Evolutionary conservation across 2,113 vertebrate species (phyloP).

Genomic region (Entelurus aequoreus): DNA sequence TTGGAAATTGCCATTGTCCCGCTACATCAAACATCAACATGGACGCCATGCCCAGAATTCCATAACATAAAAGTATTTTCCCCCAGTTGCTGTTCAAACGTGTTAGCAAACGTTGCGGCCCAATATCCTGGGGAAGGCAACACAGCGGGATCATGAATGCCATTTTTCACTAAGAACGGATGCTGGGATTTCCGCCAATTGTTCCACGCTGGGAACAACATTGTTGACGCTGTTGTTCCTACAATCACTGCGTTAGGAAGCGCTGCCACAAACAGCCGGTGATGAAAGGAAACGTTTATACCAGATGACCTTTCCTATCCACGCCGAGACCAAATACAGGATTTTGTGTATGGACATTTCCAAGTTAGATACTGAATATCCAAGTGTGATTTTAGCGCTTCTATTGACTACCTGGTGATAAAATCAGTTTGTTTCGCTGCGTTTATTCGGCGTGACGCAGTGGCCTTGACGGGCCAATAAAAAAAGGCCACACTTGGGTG

Average conservation of each 20-base stretch:
- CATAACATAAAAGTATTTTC: not conserved
- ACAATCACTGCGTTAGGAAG: constrained; percentile 63
- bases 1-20: too few relatives aligned
- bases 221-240: constrained; percentile 66
- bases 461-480: constrained; percentile 59
- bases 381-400: not conserved
- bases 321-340: not conserved
- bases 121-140: constrained; percentile 61
- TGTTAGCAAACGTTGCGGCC: constrained; percentile 53
- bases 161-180: constrained; percentile 63
- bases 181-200: constrained; percentile 73
- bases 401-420: not conserved
- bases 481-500: constrained; percentile 47
- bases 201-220: constrained; percentile 65
- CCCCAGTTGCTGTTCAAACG: constrained; percentile 36
- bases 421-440: constrained; percentile 18
- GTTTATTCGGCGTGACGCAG: constrained; percentile 41
- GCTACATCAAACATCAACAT: too few relatives aligned
- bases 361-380: not conserved
- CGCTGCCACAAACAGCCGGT: constrained; percentile 56
- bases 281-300: constrained; percentile 55
- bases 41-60: too few relatives aligned
- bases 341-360: too few relatives aligned
- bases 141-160: constrained; percentile 59
- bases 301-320: constrained; percentile 34